Evolutionary conservation across 2,888 invertebrate species (phyloP), one percentile per base, ranked within the genome.

Genomic region (Teleogryllus oceanicus): DNA sequence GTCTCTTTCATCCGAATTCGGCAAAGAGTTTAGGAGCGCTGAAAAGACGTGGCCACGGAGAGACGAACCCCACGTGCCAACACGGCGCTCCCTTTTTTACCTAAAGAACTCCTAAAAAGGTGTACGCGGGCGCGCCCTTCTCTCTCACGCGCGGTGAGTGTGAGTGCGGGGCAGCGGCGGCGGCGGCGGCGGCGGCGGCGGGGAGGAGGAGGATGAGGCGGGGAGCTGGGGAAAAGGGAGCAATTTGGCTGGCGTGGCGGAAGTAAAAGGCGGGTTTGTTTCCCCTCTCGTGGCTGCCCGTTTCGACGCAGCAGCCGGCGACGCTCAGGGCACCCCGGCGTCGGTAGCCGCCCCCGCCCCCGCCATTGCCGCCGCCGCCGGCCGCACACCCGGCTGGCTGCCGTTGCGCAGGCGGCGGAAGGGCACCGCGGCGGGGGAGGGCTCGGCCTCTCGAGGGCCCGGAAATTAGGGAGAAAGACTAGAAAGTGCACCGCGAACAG

Each of bases 211-310:
- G n/a, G 62, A 51, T 8, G 37, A 37, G 37, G 5, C 5, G 37
- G 37, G 37, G 37, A 37, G 37, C 37, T 5, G 37, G 37, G 37
- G 37, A 37, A 62, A 62, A 62, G 62, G 62, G 62, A 62, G 62
- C 62, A 62, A 62, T 62, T 62, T 62, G 62, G 62, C n/a, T 62
- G 62, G 62, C 62, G 62, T 62, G 62, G 62, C 62, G 62, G 62
- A 62, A 62, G 62, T 62, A 62, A 62, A 62, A 62, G 62, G 62
- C 62, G 62, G 62, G 62, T 62, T 62, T 62, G 62, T 62, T 62
- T 62, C 62, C 62, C 62, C 62, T 62, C 62, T 62, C 62, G 37
- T 37, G 37, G 37, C 37, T 37, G 37, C 37, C 37, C 37, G 37
- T 37, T 37, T 37, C 37, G 37, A 37, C 37, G 37, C 37, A 37